These are phyloP conservation scores for Drosophila incognita DNA, from an alignment of 2,888 invertebrate species.

Conservation along the genomic window DNA sequence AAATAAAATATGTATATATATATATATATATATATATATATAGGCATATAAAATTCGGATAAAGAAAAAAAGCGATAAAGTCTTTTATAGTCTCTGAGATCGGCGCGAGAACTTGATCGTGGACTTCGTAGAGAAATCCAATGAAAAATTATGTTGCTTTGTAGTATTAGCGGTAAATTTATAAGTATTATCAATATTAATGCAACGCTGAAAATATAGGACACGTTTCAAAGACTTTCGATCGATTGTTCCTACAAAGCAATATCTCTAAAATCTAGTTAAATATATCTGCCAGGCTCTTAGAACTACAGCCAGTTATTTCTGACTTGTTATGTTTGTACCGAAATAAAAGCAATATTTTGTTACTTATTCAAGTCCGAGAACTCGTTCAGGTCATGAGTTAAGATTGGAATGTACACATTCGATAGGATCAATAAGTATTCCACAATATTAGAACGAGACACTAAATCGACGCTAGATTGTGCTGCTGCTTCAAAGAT, in stretches of 20 bases:
- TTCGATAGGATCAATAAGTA: background rate
- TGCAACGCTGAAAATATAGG: background rate
- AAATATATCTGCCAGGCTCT: background rate
- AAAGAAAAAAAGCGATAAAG: slow-evolving; percentile 42
- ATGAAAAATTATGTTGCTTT: background rate
- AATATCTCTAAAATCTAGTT: background rate
- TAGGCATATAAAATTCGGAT: slow-evolving; percentile 12
- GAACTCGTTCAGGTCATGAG: background rate
- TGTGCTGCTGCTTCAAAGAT: background rate
- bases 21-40: background rate
- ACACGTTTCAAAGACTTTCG: background rate
- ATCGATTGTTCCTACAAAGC: background rate
- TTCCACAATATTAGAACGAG: background rate
- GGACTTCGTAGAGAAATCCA: background rate
- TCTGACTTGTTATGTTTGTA: background rate
- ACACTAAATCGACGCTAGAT: background rate
- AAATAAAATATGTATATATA: slow-evolving; percentile 8
- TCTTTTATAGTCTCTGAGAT: slow-evolving; percentile 7
- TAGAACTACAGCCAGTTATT: background rate
- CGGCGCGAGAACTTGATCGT: background rate
- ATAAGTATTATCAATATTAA: background rate
- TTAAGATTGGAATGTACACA: background rate
- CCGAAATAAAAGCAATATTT: background rate
- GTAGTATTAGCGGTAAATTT: background rate
- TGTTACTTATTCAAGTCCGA: background rate